Evolutionary conservation across 1,140 invertebrate species (phyloP), one percentile per base, ranked within the genome.

Genomic region (Atta texana): DNA sequence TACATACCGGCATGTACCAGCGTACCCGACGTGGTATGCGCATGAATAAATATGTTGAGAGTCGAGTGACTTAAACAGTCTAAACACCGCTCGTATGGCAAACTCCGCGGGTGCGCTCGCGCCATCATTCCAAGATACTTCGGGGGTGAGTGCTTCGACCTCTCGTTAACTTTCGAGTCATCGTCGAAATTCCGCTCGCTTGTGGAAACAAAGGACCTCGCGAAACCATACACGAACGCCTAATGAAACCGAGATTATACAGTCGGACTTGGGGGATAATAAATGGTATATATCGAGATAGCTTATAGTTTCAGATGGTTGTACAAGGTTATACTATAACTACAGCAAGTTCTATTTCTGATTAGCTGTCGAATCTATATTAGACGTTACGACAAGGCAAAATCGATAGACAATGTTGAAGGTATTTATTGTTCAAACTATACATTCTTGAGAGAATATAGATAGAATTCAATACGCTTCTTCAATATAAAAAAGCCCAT

Each of bases 21-120:
- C 66, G 71, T 71, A 88, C 88, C 80, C 86, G 82, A 77, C 66
- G 21, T n/a, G 88, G 72, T 84, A 88, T 86, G 89, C 89, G 74
- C 87, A 92, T 89, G 91, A 92, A 93, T 93, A 93, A 93, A 90
- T 93, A 92, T 90, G 81, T 84, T 86, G 86, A 68, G 66, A 24
- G 10, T 28, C 34, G 76, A 88, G 76, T 89, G 90, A 93, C 91
- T 92, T 90, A 87, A 93, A 87, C 87, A 90, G 87, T 91, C 90
- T 89, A 92, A 93, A 92, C 87, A 90, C 68, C 86, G 64, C 87
- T 55, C 49, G 81, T 34, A 49, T 59, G 39, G 39, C 66, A 85
- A 89, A 89, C 88, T 63, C 21, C 85, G 66, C 31, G 63, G 63
- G 24, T 18, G 59, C 59, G 63, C 51, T 53, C 80, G 31, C 28